Evolutionary conservation across 1,140 invertebrate genomes (phyloP), one percentile per base, ranked within the genome.

Genomic region (Zaprionus taronus): DNA sequence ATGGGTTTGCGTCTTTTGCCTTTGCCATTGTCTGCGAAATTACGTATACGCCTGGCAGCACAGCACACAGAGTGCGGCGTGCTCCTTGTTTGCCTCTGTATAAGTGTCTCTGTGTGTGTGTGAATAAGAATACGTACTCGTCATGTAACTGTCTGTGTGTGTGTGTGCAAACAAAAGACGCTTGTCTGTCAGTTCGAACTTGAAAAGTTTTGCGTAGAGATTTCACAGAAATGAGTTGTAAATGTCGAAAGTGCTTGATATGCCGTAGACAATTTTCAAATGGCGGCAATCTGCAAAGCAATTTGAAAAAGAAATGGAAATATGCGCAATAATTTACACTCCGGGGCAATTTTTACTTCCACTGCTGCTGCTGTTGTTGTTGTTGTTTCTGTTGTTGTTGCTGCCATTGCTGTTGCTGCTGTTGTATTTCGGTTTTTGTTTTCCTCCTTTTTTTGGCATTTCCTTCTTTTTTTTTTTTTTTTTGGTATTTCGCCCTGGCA

Each of bases 281-380:
- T 87, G 84, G 67, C 77, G 84, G 78, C 81, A 87, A 87, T 87
- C 84, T 83, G 81, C 84, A 87, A 83, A 87, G 84, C 84, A 87
- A 87, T 87, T 83, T 87, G 81, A 84, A 77, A 79, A 79, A 85
- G 79, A 90, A 85, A 89, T 90, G 79, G 75, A 89, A 85, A 90
- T 90, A 90, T 90, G 79, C 81, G 85, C 85, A 90, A 90, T 90
- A 90, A 90, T 90, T 90, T 90, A 90, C 85, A 90, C 85, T 77
- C 85, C 72, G 90, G 85, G 85, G 79, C 85, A 80, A 90, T 83
- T 79, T 89, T 76, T 70, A 55, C 28, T 73, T 62, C 60, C 34
- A 38, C 41, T 51, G 11, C 31, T 34, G 31, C 31, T 31, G 28
- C 31, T 31, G 28, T 31, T 51, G 11, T 17, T 11, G 51, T 28